A percentile compares a stretch with the other conserved stretches of the same genome.
Evolutionary conservation across 2,888 invertebrate species (phyloP).

Genomic region (Macrophya annulata): DNA sequence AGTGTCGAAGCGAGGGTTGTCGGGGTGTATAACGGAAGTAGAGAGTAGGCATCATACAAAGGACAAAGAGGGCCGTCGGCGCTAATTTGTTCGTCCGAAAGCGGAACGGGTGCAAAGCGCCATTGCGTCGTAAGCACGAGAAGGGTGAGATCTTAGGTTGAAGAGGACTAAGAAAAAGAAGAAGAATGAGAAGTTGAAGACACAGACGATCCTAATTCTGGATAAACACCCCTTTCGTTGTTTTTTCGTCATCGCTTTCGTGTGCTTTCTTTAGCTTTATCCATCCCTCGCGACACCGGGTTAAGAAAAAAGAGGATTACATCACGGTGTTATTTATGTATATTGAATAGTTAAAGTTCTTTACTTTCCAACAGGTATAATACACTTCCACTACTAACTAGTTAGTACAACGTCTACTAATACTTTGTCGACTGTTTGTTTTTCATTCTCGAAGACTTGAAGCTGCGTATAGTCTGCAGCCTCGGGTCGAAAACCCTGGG

Average conservation of each 20-base stretch:
- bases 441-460: conserved; percentile 23
- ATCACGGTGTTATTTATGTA: not conserved
- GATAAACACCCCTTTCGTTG: conserved; percentile 78
- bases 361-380: conserved; percentile 35
- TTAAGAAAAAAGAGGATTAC: not conserved
- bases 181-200: not conserved
- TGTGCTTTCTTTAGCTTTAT: not conserved
- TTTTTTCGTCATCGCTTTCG: conserved; percentile 66
- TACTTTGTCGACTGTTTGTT: conserved; percentile 26
- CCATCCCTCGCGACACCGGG: not conserved
- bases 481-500: conserved; percentile 32
- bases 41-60: conserved; percentile 38
- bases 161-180: not conserved
- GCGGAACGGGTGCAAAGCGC: conserved; percentile 12
- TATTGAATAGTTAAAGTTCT: conserved; percentile 7
- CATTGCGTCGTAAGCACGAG: not conserved
- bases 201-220: conserved; percentile 71
- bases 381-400: not conserved
- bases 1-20: conserved; percentile 32
- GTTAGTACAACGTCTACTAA: not conserved
- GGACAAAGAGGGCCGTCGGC: conserved; percentile 49
- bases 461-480: not conserved
- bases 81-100: conserved; percentile 42
- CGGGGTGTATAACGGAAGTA: conserved; percentile 35
- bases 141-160: not conserved